phyloP scores from a whole-genome alignment of 2,113 vertebrate species.

The mouse (Mus musculus) region GRCm39 chr12:55541501-55542000 shows the following conservation, averaged over 20 bases:
- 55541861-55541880: not conserved
- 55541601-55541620: not conserved
- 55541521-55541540: not conserved
- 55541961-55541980: not conserved
- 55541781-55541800: not conserved
- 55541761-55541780: not conserved
- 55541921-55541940: not conserved
- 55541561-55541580: conserved; percentile 4
- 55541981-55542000: not conserved
- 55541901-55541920: not conserved
- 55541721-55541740: not conserved
- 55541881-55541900: not conserved
- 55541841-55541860: not conserved
- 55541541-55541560: not conserved
- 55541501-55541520: not conserved
- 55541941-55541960: not conserved
- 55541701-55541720: not conserved
- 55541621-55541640: not conserved
- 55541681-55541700: not conserved
- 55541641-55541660: not conserved
- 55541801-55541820: not conserved
- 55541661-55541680: not conserved
- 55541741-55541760: not conserved
- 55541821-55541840: not conserved
- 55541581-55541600: not conserved